Conservation (phyloP, 2,113 vertebrate species). For the Mola mola region DNA sequence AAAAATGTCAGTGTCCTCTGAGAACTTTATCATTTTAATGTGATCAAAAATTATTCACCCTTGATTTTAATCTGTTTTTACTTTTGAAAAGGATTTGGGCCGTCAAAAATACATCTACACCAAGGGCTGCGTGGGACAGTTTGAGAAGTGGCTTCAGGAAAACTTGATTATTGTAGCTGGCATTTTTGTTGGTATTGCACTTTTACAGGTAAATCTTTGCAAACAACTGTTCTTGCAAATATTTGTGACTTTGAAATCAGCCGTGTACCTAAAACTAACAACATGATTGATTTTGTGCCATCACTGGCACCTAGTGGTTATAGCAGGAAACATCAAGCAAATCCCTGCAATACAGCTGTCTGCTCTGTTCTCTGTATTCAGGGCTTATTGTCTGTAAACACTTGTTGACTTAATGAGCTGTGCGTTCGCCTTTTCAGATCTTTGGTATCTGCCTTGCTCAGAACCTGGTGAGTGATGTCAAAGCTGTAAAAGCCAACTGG, state of each 20-base stretch:
- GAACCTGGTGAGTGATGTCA: slow-evolving; percentile 89
- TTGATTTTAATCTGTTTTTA: background rate
- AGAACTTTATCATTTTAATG: background rate
- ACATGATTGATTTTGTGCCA: slow-evolving; percentile 36
- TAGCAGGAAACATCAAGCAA: background rate
- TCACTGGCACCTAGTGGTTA: slow-evolving; percentile 72
- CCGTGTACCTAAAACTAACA: background rate
- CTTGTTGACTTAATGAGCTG: background rate
- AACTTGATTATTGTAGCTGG: slow-evolving; percentile 90
- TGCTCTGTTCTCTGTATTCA: background rate
- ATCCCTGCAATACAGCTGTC: background rate
- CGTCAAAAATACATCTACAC: slow-evolving; percentile 89
- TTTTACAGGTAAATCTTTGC: slow-evolving; percentile 86
- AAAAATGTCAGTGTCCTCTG: slow-evolving; percentile 1
- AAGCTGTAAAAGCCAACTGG: slow-evolving; percentile 92
- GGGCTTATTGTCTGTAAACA: background rate
- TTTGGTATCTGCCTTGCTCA: slow-evolving; percentile 93
- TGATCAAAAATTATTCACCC: background rate
- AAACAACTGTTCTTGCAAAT: background rate
- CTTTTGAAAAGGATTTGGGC: slow-evolving; percentile 81
- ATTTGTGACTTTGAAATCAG: slow-evolving; percentile 5
- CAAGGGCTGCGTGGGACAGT: slow-evolving; percentile 92
- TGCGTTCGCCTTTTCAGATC: slow-evolving; percentile 79
- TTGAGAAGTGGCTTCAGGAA: slow-evolving; percentile 94
- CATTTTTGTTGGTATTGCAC: slow-evolving; percentile 88